Conservation (phyloP, 2,888 invertebrate genomes). For the Idaea dimidiata region DNA sequence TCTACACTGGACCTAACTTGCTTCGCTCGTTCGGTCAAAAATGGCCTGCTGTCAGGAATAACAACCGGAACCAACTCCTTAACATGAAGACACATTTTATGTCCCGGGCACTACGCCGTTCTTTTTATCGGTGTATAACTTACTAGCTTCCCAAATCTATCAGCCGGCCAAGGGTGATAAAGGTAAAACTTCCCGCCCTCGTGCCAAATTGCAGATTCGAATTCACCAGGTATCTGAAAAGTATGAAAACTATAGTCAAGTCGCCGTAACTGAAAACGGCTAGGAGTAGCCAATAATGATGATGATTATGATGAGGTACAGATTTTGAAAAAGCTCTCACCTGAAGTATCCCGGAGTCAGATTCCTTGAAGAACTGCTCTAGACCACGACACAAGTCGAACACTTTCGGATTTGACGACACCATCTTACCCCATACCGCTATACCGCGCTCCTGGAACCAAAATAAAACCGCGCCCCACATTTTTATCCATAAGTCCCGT, state of each 20-base stretch:
- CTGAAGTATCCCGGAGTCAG: slow-evolving; percentile 65
- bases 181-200: slow-evolving; percentile 79
- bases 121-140: slow-evolving; percentile 13
- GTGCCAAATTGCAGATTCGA: slow-evolving; percentile 80
- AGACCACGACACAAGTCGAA: slow-evolving; percentile 66
- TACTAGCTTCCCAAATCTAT: slow-evolving; percentile 60
- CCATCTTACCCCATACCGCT: slow-evolving; percentile 69
- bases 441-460: slow-evolving; percentile 56
- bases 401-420: slow-evolving; percentile 57
- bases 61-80: too few relatives aligned
- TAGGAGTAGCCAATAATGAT: too few relatives aligned
- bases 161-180: slow-evolving; percentile 81
- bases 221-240: slow-evolving; percentile 65
- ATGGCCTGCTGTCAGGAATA: too few relatives aligned
- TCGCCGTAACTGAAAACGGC: too few relatives aligned
- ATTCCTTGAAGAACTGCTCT: slow-evolving; percentile 64
- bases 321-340: slow-evolving; percentile 31
- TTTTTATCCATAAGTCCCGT: too few relatives aligned
- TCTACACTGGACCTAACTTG: too few relatives aligned
- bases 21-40: too few relatives aligned
- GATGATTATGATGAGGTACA: too few relatives aligned
- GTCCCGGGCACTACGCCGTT: too few relatives aligned
- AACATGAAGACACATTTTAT: too few relatives aligned
- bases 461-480: too few relatives aligned
- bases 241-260: not conserved